phyloP scores from a whole-genome alignment of 2,888 invertebrate genomes.

The Rapana venosa region DNA sequence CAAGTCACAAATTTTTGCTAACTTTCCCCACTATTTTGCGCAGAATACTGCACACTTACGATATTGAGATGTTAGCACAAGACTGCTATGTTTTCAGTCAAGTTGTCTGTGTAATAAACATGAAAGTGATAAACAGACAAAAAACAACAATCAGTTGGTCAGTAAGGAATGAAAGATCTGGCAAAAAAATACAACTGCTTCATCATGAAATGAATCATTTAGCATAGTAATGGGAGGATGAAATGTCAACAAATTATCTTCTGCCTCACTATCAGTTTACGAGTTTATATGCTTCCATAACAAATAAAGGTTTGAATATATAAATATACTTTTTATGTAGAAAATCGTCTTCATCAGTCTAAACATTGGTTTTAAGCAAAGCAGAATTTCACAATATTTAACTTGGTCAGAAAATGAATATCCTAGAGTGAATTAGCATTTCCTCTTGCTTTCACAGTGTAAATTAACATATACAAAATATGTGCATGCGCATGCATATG shows the following conservation, averaged over 20 bases:
- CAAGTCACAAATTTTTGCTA: no score
- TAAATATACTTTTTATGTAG: not conserved
- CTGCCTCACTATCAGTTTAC: no score
- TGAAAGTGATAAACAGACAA: not conserved
- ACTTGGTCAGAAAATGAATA: no score
- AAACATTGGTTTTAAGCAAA: not conserved
- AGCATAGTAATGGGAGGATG: no score
- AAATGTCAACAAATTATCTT: no score
- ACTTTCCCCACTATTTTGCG: no score
- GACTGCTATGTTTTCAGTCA: not conserved
- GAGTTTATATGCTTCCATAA: no score
- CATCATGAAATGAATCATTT: not conserved
- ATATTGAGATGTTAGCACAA: not conserved
- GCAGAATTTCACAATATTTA: no score
- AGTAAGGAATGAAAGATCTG: not conserved
- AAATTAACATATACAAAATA: no score
- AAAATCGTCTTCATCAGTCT: not conserved
- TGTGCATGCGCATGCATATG: no score
- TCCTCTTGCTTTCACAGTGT: no score
- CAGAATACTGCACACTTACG: not conserved
- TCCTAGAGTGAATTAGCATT: no score
- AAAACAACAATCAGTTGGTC: not conserved
- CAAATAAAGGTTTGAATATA: not conserved
- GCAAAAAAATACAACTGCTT: not conserved
- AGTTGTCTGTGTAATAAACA: not conserved